Percentiles rank a stretch among this genome's conserved stretches.
phyloP scores from a whole-genome alignment of 2,797 vertebrate species.

The Jordanella pulchra region DNA sequence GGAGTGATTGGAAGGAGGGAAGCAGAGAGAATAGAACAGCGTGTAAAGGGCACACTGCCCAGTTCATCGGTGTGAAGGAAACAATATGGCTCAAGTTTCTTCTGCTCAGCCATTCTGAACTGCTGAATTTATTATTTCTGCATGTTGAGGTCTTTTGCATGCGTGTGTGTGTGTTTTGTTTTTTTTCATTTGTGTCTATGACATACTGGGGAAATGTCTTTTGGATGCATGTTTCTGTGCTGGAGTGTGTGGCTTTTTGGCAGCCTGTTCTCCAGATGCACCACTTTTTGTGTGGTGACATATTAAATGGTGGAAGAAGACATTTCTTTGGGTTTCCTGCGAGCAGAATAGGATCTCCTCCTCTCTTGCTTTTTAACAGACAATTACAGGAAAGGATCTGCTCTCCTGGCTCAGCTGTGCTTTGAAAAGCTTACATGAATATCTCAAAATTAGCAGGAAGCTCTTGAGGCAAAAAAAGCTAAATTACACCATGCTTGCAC shows the following conservation, averaged over 20 bases:
- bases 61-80: slow-evolving; percentile 70
- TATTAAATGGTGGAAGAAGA: slow-evolving; percentile 86
- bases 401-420: slow-evolving; percentile 83
- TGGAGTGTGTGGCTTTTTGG: slow-evolving; percentile 62
- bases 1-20: slow-evolving; percentile 44
- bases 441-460: slow-evolving; percentile 80
- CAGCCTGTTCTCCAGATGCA: slow-evolving; percentile 84
- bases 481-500: slow-evolving; percentile 52
- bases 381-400: slow-evolving; percentile 79
- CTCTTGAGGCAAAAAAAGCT: slow-evolving; percentile 64
- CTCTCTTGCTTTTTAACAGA: slow-evolving; percentile 70
- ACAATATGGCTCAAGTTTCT: slow-evolving; percentile 75
- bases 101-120: slow-evolving; percentile 68
- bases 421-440: slow-evolving; percentile 77
- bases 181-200: slow-evolving; percentile 46
- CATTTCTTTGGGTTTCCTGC: slow-evolving; percentile 84
- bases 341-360: slow-evolving; percentile 79
- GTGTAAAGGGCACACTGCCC: slow-evolving; percentile 69
- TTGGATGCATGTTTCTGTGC: slow-evolving; percentile 47
- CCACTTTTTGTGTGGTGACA: slow-evolving; percentile 81
- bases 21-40: slow-evolving; percentile 55
- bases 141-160: slow-evolving; percentile 37
- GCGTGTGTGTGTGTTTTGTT: slow-evolving; percentile 34
- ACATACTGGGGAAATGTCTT: slow-evolving; percentile 28
- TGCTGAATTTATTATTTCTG: slow-evolving; percentile 68